Conservation (phyloP, 2,113 vertebrate species). For the Microtus oregoni region DNA sequence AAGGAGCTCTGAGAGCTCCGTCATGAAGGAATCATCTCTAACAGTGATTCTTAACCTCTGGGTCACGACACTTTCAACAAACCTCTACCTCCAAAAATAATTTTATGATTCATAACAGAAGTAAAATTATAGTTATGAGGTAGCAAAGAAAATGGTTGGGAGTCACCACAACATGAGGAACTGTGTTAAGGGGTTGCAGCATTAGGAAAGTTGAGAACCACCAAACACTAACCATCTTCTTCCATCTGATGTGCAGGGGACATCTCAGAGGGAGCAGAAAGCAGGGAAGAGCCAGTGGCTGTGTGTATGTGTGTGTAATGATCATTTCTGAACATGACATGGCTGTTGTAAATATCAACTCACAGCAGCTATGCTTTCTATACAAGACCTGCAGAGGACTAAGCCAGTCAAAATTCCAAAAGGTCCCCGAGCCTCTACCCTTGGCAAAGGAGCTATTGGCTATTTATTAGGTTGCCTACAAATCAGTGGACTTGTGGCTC, state of each 20-base stretch:
- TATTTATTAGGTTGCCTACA: not conserved
- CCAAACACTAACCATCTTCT: not conserved
- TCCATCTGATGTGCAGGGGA: not conserved
- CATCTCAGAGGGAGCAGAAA: not conserved
- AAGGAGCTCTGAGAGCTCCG: not conserved
- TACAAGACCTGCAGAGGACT: not conserved
- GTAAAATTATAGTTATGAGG: not conserved
- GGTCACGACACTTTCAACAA: not conserved
- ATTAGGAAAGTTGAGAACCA: not conserved
- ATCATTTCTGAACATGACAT: not conserved
- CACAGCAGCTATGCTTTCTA: not conserved
- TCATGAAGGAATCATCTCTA: not conserved
- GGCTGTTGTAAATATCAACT: not conserved
- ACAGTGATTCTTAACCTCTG: not conserved
- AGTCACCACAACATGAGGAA: not conserved
- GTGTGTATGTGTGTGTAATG: not conserved
- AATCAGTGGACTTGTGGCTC: not conserved
- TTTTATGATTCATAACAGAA: not conserved
- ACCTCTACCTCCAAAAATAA: not conserved
- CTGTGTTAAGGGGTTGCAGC: not conserved
- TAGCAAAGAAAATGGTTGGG: not conserved
- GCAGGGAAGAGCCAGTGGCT: not conserved
- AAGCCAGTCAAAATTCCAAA: not conserved
- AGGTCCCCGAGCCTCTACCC: too few species aligned
- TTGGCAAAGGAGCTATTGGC: not conserved